phyloP scores from a whole-genome alignment of 2,888 invertebrate genomes.

The Chrysolina oricalcia region DNA sequence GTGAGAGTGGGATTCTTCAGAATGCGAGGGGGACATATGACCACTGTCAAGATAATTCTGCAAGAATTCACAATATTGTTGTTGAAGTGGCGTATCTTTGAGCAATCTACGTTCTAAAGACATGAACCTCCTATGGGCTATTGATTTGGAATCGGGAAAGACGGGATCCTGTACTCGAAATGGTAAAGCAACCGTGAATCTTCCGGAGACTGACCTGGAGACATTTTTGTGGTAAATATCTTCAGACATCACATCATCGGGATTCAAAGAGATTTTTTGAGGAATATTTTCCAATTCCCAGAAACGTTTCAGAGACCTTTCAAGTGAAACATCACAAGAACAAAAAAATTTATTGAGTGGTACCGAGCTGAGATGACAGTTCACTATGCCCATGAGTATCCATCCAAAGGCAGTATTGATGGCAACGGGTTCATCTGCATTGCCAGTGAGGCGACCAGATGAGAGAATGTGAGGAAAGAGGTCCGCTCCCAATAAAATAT shows the following conservation, averaged over 20 bases:
- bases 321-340: background rate
- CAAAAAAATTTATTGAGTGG: background rate
- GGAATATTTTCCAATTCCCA: slow-evolving; percentile 7
- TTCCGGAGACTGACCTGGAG: background rate
- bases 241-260: no score
- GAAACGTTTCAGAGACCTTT: background rate
- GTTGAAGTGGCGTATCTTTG: background rate
- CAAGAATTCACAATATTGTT: background rate
- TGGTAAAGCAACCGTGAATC: background rate
- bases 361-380: background rate
- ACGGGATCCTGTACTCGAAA: background rate
- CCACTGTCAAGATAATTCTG: slow-evolving; percentile 13
- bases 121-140: background rate
- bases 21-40: background rate
- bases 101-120: background rate
- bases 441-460: background rate
- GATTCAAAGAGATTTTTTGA: background rate
- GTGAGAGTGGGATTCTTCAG: background rate
- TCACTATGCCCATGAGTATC: background rate
- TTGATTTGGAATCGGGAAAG: background rate
- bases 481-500: no score
- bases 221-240: background rate
- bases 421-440: slow-evolving; percentile 10
- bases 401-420: slow-evolving; percentile 7
- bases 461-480: no score